A percentile compares a stretch with the other conserved stretches of the same genome.
Evolutionary conservation across 2,113 vertebrate species (phyloP).

Genomic region (sheep (Ovis aries)): DNA sequence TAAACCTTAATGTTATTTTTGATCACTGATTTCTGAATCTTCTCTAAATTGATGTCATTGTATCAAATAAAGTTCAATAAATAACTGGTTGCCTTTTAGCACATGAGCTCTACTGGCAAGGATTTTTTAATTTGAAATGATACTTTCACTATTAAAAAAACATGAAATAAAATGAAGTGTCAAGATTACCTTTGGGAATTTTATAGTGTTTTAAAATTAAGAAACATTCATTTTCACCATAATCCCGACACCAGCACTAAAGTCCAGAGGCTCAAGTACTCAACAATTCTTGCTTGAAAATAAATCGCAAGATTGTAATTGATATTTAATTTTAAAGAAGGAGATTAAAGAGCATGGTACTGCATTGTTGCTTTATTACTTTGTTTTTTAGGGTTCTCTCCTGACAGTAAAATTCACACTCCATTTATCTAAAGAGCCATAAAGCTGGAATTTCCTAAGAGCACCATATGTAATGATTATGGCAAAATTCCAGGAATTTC

Average conservation of each 20-base stretch:
- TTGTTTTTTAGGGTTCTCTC: conserved; percentile 43
- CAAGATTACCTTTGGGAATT: not conserved
- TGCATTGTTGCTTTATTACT: not conserved
- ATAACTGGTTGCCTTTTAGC: not conserved
- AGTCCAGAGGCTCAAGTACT: not conserved
- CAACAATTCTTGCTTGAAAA: not conserved
- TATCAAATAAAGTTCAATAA: not conserved
- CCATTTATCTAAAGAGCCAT: not conserved
- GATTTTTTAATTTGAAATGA: not conserved
- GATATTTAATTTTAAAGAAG: not conserved
- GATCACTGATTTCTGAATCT: not conserved
- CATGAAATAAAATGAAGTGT: conserved; percentile 3
- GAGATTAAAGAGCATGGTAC: not conserved
- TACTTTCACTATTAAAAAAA: conserved; percentile 25
- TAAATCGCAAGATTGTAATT: not conserved
- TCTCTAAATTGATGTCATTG: not conserved
- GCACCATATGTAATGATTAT: conserved; percentile 51
- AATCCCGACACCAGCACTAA: not conserved
- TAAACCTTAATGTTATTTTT: not conserved
- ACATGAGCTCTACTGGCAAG: not conserved
- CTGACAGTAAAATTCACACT: conserved; percentile 35
- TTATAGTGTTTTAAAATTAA: not conserved
- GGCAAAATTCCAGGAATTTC: conserved; percentile 57
- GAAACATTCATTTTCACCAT: not conserved
- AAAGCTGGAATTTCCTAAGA: conserved; percentile 52